A percentile compares a stretch with the other conserved stretches of the same genome.
These are phyloP conservation scores for Calephelis nemesis DNA, from an alignment of 1,140 invertebrate species.

Conservation along the genomic window DNA sequence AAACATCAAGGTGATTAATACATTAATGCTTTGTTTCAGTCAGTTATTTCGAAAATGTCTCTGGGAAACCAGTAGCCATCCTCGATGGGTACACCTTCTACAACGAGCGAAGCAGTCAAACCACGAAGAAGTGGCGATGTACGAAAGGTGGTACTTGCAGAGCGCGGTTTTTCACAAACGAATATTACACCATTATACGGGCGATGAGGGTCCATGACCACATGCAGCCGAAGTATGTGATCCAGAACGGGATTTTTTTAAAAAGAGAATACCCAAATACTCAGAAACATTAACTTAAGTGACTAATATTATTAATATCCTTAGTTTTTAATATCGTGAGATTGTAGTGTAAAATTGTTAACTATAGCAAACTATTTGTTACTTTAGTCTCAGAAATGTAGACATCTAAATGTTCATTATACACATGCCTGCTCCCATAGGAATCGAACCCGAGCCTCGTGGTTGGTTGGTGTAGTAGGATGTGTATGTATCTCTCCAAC, in stretches of 20 bases:
- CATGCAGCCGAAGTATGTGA: slow-evolving; percentile 19
- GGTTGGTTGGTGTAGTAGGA: no score
- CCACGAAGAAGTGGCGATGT: slow-evolving; percentile 22
- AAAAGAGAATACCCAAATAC: not conserved
- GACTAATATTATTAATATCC: no score
- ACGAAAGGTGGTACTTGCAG: slow-evolving; percentile 24
- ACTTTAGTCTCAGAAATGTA: no score
- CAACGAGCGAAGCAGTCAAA: slow-evolving; percentile 14
- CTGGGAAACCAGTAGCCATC: slow-evolving; percentile 34
- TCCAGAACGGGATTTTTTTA: slow-evolving; percentile 23
- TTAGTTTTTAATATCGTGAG: no score
- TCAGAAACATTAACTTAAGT: no score
- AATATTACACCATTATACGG: not conserved
- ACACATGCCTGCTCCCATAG: no score
- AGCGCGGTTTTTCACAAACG: slow-evolving; percentile 20
- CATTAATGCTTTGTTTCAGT: slow-evolving; percentile 17
- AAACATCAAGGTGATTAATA: not conserved
- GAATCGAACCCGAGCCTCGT: no score
- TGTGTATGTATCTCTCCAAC: no score
- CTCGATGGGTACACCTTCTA: slow-evolving; percentile 36
- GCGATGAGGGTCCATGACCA: slow-evolving; percentile 25
- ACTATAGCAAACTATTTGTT: no score
- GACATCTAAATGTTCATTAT: no score
- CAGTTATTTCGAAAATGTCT: slow-evolving; percentile 23
- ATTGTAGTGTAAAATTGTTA: no score